Percentiles rank a stretch among this genome's conserved stretches.
Conservation (phyloP, 53 echinoderm and acorn worm species). For the Pentamera pediparva region DNA sequence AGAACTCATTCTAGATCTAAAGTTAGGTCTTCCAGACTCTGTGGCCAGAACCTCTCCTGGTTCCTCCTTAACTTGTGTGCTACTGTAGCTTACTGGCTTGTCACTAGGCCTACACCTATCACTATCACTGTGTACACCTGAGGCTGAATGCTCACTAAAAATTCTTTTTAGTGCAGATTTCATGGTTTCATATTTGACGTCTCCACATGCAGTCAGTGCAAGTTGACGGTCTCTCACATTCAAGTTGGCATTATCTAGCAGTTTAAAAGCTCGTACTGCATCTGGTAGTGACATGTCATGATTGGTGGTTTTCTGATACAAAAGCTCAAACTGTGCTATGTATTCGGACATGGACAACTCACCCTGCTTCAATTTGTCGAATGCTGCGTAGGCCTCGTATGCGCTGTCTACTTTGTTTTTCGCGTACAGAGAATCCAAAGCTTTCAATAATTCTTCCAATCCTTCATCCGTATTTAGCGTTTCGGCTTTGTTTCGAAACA, state of each 20-base stretch:
- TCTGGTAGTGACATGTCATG: constrained; percentile 7
- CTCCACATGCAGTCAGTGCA: constrained; percentile 23
- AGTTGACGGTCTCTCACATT: constrained; percentile 15
- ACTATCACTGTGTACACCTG: background rate
- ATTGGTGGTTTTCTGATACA: constrained; percentile 1
- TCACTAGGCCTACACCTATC: background rate
- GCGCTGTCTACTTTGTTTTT: constrained; percentile 9
- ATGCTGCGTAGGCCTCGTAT: constrained; percentile 3
- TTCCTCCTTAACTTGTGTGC: too few relatives aligned
- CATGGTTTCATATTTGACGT: constrained; percentile 24
- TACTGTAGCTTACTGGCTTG: too few relatives aligned
- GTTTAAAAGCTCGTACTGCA: constrained; percentile 12
- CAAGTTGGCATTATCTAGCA: constrained; percentile 14
- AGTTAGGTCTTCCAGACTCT: background rate
- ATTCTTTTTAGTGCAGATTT: constrained; percentile 27
- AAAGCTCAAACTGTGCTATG: constrained; percentile 1
- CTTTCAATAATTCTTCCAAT: background rate
- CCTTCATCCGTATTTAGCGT: background rate
- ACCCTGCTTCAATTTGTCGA: background rate
- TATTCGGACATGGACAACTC: constrained; percentile 14
- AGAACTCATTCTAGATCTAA: too few relatives aligned
- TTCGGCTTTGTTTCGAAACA: background rate
- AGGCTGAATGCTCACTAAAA: constrained; percentile 12
- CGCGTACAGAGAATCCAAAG: background rate
- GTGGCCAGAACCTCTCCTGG: too few relatives aligned